A percentile compares a stretch with the other conserved stretches of the same genome.
Conservation (phyloP, 2,888 invertebrate genomes). For the Stramonita haemastoma region DNA sequence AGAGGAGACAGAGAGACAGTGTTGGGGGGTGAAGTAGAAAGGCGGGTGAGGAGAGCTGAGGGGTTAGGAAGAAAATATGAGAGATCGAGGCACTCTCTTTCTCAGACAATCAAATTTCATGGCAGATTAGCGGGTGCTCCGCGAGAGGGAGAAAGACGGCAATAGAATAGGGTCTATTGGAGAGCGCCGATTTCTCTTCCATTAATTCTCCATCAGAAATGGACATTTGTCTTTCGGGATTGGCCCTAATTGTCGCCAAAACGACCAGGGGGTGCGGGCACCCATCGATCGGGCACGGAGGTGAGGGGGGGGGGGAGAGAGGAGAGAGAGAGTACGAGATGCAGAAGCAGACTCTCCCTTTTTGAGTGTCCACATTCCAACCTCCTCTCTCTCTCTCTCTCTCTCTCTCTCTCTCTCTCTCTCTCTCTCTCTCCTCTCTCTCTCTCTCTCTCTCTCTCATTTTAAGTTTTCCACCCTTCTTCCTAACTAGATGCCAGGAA, state of each 20-base stretch:
- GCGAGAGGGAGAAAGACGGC: conserved; percentile 25
- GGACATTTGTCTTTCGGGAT: conserved; percentile 41
- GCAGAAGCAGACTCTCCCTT: conserved; percentile 8
- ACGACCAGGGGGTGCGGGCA: conserved; percentile 23
- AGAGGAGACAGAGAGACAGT: background rate
- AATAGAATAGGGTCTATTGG: conserved; percentile 32
- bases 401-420: conserved; percentile 16
- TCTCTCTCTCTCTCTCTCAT: conserved; percentile 22
- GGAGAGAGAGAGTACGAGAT: background rate
- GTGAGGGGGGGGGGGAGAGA: conserved; percentile 1
- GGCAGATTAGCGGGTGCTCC: conserved; percentile 33
- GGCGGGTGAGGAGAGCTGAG: background rate
- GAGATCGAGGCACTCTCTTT: conserved; percentile 35
- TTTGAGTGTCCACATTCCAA: too few relatives aligned
- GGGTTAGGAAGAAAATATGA: conserved; percentile 30
- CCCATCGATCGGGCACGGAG: background rate
- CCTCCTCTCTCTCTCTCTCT: conserved; percentile 17
- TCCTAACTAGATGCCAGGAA: too few relatives aligned
- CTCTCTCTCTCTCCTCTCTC: conserved; percentile 26
- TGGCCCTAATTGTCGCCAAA: conserved; percentile 42
- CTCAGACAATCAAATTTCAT: conserved; percentile 45
- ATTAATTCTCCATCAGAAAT: conserved; percentile 44
- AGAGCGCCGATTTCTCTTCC: conserved; percentile 33
- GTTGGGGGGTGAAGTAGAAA: too few relatives aligned
- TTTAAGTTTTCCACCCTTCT: too few relatives aligned